These are phyloP conservation scores for Diarsia brunnea DNA, from an alignment of 2,888 invertebrate genomes.

Conservation along the genomic window DNA sequence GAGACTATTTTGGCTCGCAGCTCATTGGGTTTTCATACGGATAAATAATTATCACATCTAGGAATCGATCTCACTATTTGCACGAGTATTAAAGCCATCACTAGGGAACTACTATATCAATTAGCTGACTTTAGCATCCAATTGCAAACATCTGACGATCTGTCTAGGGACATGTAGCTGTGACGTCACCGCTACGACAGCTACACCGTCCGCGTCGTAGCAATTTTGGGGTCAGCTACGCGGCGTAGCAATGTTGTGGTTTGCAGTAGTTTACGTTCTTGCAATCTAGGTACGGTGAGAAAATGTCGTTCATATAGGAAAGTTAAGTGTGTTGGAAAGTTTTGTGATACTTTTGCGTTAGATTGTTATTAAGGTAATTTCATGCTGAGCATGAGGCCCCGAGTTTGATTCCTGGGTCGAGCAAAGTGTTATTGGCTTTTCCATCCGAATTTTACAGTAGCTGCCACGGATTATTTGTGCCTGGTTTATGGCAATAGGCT, in stretches of 20 bases:
- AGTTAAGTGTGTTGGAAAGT: background rate
- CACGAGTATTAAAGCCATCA: background rate
- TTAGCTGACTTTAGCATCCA: conserved; percentile 31
- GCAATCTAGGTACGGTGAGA: background rate
- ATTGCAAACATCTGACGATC: conserved; percentile 28
- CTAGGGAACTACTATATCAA: conserved; percentile 22
- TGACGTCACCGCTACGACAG: conserved; percentile 49
- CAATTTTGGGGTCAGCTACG: conserved; percentile 38
- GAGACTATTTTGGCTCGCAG: too few relatives aligned
- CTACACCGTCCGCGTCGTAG: conserved; percentile 44
- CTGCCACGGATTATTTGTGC: too few relatives aligned
- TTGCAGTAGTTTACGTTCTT: conserved; percentile 11
- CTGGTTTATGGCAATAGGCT: too few relatives aligned
- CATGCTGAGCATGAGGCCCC: background rate
- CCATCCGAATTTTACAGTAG: too few relatives aligned
- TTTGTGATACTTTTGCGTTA: background rate
- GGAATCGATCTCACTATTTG: background rate
- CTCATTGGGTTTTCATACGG: too few relatives aligned
- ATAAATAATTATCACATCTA: background rate
- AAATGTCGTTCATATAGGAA: background rate
- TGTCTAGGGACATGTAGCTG: conserved; percentile 21
- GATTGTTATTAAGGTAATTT: background rate
- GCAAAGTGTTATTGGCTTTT: too few relatives aligned
- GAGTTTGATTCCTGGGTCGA: too few relatives aligned
- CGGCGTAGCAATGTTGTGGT: conserved; percentile 1